phyloP scores from a whole-genome alignment of 2,888 invertebrate genomes.

The Idaea biselata region DNA sequence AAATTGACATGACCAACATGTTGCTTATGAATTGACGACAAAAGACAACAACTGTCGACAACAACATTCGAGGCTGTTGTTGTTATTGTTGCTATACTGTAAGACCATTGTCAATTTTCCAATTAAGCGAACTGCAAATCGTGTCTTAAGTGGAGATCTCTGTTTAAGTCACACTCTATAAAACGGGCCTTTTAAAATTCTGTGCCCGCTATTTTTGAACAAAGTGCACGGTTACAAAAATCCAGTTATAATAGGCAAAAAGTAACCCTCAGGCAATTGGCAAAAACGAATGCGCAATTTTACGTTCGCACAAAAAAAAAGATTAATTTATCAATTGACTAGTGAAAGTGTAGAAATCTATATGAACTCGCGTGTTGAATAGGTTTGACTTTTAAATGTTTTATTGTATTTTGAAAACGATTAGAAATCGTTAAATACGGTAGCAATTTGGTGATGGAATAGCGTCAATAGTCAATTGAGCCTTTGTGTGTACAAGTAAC shows the following conservation, averaged over 20 bases:
- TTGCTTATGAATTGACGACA: too few species aligned
- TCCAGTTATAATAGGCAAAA: constrained; percentile 11
- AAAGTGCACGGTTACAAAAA: not conserved
- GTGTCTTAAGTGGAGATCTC: too few species aligned
- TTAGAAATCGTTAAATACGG: not conserved
- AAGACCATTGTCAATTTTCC: too few species aligned
- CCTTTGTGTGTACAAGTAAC: not conserved
- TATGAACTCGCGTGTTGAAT: constrained; percentile 9
- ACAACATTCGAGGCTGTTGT: too few species aligned
- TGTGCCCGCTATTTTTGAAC: not conserved
- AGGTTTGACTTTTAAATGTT: not conserved
- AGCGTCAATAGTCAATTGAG: not conserved
- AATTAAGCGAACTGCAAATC: too few species aligned
- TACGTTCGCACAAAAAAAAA: constrained; percentile 24
- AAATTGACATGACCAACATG: too few species aligned
- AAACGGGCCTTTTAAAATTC: too few species aligned
- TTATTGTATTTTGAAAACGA: not conserved
- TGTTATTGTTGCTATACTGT: too few species aligned
- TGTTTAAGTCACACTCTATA: too few species aligned
- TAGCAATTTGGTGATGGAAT: not conserved
- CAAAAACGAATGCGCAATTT: constrained; percentile 28
- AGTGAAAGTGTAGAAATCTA: constrained; percentile 29
- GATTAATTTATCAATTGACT: constrained; percentile 17
- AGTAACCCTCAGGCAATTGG: constrained; percentile 22
- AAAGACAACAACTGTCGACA: too few species aligned